Evolutionary conservation across 2,888 invertebrate species (phyloP).

Genomic region (Tiphia femorata): DNA sequence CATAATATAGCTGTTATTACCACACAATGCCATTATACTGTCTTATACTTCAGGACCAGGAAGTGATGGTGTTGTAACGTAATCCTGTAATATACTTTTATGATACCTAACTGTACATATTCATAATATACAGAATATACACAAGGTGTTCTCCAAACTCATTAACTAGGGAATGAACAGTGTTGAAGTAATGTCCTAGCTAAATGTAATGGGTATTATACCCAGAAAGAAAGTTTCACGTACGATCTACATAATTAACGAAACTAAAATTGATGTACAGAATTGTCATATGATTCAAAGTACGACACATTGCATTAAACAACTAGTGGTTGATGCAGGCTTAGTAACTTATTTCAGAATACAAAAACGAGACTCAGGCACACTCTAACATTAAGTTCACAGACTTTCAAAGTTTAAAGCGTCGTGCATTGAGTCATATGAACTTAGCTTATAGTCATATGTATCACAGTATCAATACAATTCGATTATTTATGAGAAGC

Average conservation of each 20-base stretch:
- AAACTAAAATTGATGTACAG: background rate
- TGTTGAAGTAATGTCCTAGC: constrained; percentile 24
- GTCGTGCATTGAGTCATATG: constrained; percentile 37
- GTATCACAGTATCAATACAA: constrained; percentile 65
- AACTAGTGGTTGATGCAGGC: background rate
- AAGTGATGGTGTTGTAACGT: constrained; percentile 6
- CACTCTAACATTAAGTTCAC: background rate
- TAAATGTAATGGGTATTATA: constrained; percentile 12
- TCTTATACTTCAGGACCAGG: background rate
- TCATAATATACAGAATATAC: constrained; percentile 29
- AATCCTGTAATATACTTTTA: constrained; percentile 21
- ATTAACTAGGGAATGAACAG: constrained; percentile 44
- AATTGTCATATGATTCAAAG: constrained; percentile 21
- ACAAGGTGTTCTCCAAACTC: constrained; percentile 27
- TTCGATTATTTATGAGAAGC: constrained; percentile 39
- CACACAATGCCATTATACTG: background rate
- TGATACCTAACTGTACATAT: constrained; percentile 31
- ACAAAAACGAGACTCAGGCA: no score
- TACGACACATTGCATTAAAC: constrained; percentile 22
- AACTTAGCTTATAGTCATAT: constrained; percentile 55
- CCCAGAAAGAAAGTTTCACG: constrained; percentile 14
- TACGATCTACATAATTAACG: constrained; percentile 15
- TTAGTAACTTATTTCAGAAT: no score
- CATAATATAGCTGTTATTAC: background rate
- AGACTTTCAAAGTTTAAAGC: background rate